Conservation (phyloP, 2,113 vertebrate genomes). For the Dipodomys stephensi region DNA sequence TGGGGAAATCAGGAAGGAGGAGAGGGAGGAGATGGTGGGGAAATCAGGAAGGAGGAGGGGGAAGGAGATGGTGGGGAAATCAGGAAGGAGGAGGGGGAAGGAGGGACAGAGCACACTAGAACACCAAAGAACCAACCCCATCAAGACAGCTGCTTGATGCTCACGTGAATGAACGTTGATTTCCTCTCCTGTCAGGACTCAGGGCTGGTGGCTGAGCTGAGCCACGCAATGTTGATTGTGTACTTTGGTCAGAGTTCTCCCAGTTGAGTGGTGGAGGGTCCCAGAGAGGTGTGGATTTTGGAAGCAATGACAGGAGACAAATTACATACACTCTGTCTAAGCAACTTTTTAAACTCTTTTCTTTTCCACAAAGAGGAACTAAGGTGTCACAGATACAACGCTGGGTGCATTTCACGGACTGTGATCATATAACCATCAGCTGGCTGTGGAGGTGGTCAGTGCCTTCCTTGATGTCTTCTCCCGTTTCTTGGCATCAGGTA, state of each 20-base stretch:
- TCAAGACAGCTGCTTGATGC: not conserved
- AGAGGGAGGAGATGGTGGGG: not conserved
- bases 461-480: not conserved
- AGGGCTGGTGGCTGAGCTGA: not conserved
- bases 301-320: not conserved
- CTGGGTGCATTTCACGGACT: not conserved
- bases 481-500: constrained; percentile 80
- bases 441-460: rapidly evolving
- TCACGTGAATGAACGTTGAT: not conserved
- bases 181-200: not conserved
- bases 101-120: not conserved
- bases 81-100: not conserved
- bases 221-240: too few relatives aligned
- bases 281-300: not conserved
- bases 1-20: not conserved
- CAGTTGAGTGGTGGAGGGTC: too few relatives aligned
- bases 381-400: not conserved
- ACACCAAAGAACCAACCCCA: not conserved
- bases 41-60: not conserved
- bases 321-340: not conserved
- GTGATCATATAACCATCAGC: not conserved
- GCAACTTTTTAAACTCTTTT: not conserved
- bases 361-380: not conserved
- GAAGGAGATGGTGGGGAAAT: not conserved
- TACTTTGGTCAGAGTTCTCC: not conserved